Evolutionary conservation across 2,113 vertebrate genomes (phyloP).

Genomic region (Plecotus auritus): DNA sequence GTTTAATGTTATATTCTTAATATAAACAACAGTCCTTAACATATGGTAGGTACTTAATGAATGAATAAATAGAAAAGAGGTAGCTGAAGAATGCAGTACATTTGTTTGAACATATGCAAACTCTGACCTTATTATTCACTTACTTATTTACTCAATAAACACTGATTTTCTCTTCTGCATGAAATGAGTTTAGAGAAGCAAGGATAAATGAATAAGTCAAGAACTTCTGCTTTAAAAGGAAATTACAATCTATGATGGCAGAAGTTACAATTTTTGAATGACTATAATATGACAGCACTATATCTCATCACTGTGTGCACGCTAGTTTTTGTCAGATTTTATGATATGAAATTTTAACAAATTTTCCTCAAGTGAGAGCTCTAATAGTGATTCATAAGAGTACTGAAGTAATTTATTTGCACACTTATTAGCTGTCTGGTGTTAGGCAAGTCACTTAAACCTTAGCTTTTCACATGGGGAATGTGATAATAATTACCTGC

Average conservation of each 20-base stretch:
- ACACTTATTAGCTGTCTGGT: background rate
- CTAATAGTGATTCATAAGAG: background rate
- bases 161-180: background rate
- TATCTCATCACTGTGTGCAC: background rate
- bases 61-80: background rate
- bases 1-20: background rate
- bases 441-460: background rate
- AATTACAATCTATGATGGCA: background rate
- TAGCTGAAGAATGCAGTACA: background rate
- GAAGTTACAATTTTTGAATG: background rate
- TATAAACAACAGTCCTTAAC: background rate
- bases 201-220: background rate
- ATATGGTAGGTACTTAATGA: background rate
- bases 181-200: conserved; percentile 18
- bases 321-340: conserved; percentile 21
- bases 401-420: background rate
- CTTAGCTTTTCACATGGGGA: background rate
- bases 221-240: background rate
- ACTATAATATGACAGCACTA: background rate
- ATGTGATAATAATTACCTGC: background rate
- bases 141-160: background rate
- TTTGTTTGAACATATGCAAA: background rate
- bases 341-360: background rate
- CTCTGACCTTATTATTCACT: background rate
- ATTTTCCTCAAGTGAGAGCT: conserved; percentile 21